Base-by-base conservation (phyloP, 2,888 invertebrate species). In the Anagyrus pseudococci region DNA sequence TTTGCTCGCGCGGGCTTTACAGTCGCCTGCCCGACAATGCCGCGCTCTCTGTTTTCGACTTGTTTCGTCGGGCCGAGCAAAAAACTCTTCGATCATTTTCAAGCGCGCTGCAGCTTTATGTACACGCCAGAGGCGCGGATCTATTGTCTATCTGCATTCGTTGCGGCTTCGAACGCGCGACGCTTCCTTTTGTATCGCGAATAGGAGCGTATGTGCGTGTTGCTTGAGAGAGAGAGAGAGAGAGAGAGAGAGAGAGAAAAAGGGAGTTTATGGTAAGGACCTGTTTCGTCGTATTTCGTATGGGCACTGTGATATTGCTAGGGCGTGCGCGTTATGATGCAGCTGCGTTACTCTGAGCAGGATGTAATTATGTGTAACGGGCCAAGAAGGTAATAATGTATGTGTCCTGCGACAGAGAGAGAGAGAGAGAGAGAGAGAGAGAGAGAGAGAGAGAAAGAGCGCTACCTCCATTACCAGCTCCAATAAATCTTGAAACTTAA, bases 151-250 rank as follows among this genome's bases (percentile, higher is more conserved):
- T 6, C 2, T 10, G 26, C 13, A 50, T 50, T 54, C 54, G 54
- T 41, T 44, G 54, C 57, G 57, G 57, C 40, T 48, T 49, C 20
- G 1, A n/a, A n/a, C n/a, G n/a, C n/a, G n/a, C n/a, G 33, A 10
- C 33, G 33, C 4, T 8, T 8, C 2, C 15, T 37, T 13, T 37
- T 37, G 15, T 15, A 37, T 37, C 33, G 33, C 15, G 10, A 15
- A 37, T 8, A 15, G n/a, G n/a, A n/a, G 15, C 8, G 33, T 2
- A 37, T 8, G 8, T 15, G 33, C 33, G 33, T 37, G 29, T n/a
- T n/a, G 29, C 4, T 7, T 7, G 10, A 29, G 6, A 29, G 29
- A 29, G 29, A 29, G 29, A 29, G 29, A 29, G 29, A 29, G 29
- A 29, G 29, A 29, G 29, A 29, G 29, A 29, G 29, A 37, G 33